Evolutionary conservation across 2,113 vertebrate genomes (phyloP), one percentile per base, ranked within the genome.

Genomic region (Gadus macrocephalus): DNA sequence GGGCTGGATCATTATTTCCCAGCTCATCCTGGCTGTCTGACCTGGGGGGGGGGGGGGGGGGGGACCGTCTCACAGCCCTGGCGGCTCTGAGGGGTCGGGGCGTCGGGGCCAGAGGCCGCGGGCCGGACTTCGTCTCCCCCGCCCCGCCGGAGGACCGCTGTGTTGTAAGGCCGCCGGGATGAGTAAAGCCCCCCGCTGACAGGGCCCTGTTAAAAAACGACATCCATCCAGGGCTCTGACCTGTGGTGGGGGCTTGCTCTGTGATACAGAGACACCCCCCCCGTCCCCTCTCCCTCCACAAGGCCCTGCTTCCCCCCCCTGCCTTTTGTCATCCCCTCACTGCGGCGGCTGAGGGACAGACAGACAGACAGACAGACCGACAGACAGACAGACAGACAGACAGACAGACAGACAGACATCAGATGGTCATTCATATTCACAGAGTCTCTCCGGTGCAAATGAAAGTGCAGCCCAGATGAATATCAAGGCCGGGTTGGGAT

Each of bases 151-250:
- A 83, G 82, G 86, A 83, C 83, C 83, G 83, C 78, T 76, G 75
- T 88, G 87, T 89, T 87, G 88, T 90, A 82, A 73, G 6, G 61
- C 82, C 74, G n/a, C n/a, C 76, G 59, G 80, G 84, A 90, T 90
- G 85, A 90, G 88, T 90, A 88, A 88, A 86, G 81, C 81, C 87
- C 86, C 90, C 88, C 20, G 87, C 81, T 86, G 88, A 89, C 84
- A 90, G 89, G 87, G 78, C 87, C 89, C 89, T 79, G 83, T 90
- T 89, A 91, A 90, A 90, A 90, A 91, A n/a, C n/a, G 87, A 90
- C 84, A 86, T 91, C 88, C 83, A 87, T 88, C 88, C 85, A 83
- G 81, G 82, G 81, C 84, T 83, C 83, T 87, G 87, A 91, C 89
- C 85, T 88, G 85, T 87, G 88, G 90, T 89, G 89, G 88, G 81